Evolutionary conservation across 1,140 invertebrate genomes (phyloP).

Genomic region (Drosophila aff.): DNA sequence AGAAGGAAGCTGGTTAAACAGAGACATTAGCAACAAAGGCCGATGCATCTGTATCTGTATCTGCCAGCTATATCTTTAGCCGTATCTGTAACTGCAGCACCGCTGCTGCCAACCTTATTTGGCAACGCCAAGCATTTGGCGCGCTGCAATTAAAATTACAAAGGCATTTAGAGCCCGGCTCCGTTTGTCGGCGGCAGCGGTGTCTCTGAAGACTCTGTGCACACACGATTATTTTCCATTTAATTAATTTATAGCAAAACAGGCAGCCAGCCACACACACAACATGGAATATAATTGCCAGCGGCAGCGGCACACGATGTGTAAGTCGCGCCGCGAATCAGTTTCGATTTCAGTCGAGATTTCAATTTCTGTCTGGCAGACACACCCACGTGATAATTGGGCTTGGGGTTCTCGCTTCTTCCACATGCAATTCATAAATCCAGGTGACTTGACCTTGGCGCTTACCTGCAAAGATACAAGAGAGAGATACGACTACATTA

Average conservation of each 20-base stretch:
- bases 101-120: constrained; percentile 54
- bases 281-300: constrained; percentile 69
- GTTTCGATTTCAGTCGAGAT: constrained; percentile 48
- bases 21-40: constrained; percentile 43
- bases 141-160: constrained; percentile 79
- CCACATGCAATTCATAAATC: constrained; percentile 34
- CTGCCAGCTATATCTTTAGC: not conserved
- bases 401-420: constrained; percentile 7
- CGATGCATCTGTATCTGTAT: constrained; percentile 7
- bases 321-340: constrained; percentile 33
- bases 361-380: constrained; percentile 46
- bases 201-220: constrained; percentile 65
- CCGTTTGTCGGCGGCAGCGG: constrained; percentile 65
- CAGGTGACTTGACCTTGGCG: constrained; percentile 47
- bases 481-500: constrained; percentile 25
- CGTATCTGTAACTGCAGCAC: constrained; percentile 23
- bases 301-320: constrained; percentile 63
- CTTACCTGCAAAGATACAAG: constrained; percentile 67
- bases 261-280: constrained; percentile 4
- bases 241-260: constrained; percentile 76
- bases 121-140: constrained; percentile 64
- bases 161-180: constrained; percentile 72
- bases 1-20: constrained; percentile 33
- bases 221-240: constrained; percentile 81
- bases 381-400: constrained; percentile 74